phyloP scores from a whole-genome alignment of 2,888 invertebrate species.

The Thecocarcelia acutangulata region DNA sequence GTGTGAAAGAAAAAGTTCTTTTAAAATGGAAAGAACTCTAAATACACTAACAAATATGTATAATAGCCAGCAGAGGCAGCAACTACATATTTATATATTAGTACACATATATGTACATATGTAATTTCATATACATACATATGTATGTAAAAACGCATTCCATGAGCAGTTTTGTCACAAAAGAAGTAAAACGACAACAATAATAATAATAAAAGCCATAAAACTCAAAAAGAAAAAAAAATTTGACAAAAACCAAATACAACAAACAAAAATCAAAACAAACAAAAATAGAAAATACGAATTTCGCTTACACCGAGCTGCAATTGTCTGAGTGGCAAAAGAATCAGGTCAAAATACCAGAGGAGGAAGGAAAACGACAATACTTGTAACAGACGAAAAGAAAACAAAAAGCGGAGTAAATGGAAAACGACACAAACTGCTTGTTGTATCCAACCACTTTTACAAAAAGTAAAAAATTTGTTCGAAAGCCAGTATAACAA shows the following conservation, averaged over 20 bases:
- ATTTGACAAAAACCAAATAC: slow-evolving; percentile 14
- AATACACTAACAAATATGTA: no score
- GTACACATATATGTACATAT: no score
- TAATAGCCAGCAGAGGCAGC: no score
- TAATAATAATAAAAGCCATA: slow-evolving; percentile 10
- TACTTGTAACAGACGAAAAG: slow-evolving; percentile 38
- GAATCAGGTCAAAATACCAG: slow-evolving; percentile 66
- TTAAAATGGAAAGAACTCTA: no score
- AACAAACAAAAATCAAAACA: slow-evolving; percentile 37
- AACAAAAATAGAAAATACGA: slow-evolving; percentile 46
- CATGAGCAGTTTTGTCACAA: slow-evolving; percentile 53
- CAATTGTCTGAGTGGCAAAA: slow-evolving; percentile 31
- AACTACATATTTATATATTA: no score
- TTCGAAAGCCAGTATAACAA: slow-evolving; percentile 11
- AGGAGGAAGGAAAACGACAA: slow-evolving; percentile 55
- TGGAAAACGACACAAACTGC: slow-evolving; percentile 39
- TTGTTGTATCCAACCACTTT: not conserved
- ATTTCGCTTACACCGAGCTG: slow-evolving; percentile 3
- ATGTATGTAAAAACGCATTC: slow-evolving; percentile 19
- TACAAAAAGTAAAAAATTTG: not conserved
- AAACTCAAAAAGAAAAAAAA: slow-evolving; percentile 16
- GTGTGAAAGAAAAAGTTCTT: no score
- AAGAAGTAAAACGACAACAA: slow-evolving; percentile 8
- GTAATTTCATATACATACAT: no score
- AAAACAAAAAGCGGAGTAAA: slow-evolving; percentile 51